Percentiles rank a stretch among this genome's conserved stretches.
These are phyloP conservation scores for Sander lucioperca DNA, from an alignment of 2,113 vertebrate genomes.

Conservation along the genomic window DNA sequence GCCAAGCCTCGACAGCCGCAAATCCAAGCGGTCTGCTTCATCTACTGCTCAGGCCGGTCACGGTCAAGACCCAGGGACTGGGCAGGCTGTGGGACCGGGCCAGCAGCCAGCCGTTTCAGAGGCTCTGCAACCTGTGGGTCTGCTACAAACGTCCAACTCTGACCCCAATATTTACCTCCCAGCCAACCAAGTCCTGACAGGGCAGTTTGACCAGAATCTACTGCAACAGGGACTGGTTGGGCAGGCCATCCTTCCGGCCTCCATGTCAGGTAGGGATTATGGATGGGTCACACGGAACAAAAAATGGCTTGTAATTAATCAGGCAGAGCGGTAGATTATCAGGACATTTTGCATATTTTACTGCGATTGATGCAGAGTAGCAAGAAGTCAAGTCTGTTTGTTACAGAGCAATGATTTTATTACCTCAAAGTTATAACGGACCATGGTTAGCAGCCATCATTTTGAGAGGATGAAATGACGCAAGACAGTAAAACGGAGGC, in stretches of 20 bases:
- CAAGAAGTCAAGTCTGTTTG: neutral
- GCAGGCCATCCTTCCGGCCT: conserved; percentile 94
- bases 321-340: neutral
- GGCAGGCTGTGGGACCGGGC: conserved; percentile 85
- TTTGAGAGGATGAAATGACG: neutral
- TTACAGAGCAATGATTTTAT: neutral
- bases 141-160: conserved; percentile 84
- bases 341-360: neutral
- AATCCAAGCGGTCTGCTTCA: conserved; percentile 84
- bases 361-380: neutral
- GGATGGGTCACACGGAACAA: neutral
- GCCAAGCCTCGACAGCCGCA: conserved; percentile 84
- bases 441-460: neutral
- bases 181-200: conserved; percentile 89
- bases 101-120: conserved; percentile 81
- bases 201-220: conserved; percentile 92
- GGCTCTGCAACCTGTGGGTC: conserved; percentile 84
- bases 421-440: neutral
- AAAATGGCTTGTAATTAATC: neutral
- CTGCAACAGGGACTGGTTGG: conserved; percentile 93
- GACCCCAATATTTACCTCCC: conserved; percentile 94
- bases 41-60: conserved; percentile 81
- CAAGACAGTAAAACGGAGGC: neutral
- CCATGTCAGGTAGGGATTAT: conserved; percentile 91
- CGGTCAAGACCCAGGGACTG: conserved; percentile 49